Percentiles rank a stretch among this genome's conserved stretches.
These are phyloP conservation scores for Panulirus ornatus DNA, from an alignment of 1,140 invertebrate genomes.

Conservation along the genomic window DNA sequence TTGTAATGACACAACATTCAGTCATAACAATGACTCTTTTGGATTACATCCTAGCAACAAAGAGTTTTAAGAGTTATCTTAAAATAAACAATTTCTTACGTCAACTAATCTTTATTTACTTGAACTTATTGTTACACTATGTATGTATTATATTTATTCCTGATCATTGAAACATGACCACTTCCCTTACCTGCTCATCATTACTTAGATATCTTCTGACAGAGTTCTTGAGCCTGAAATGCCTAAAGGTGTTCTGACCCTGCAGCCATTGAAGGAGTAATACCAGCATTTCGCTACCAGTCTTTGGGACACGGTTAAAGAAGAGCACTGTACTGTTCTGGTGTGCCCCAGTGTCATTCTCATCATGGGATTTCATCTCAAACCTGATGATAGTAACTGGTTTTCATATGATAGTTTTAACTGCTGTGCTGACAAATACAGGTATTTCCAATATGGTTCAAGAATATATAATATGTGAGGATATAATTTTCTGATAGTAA, in stretches of 20 bases:
- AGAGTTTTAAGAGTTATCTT: too few relatives aligned
- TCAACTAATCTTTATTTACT: background rate
- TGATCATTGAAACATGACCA: too few relatives aligned
- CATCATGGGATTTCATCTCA: background rate
- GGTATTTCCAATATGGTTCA: too few relatives aligned
- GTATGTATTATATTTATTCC: background rate
- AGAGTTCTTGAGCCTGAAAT: conserved; percentile 77
- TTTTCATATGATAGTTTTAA: too few relatives aligned
- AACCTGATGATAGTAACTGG: too few relatives aligned
- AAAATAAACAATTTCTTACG: too few relatives aligned
- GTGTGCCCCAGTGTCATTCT: background rate
- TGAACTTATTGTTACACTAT: background rate
- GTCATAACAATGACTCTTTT: too few relatives aligned
- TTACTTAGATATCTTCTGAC: conserved; percentile 74
- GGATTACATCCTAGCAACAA: too few relatives aligned
- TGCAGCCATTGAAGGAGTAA: conserved; percentile 83
- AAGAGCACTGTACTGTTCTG: conserved; percentile 79
- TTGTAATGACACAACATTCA: too few relatives aligned
- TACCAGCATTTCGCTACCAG: conserved; percentile 84
- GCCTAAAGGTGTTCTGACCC: conserved; percentile 82
- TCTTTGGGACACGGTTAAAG: conserved; percentile 83
- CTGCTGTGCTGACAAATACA: too few relatives aligned
- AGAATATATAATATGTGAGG: too few relatives aligned
- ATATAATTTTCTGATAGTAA: too few relatives aligned
- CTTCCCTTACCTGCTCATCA: conserved; percentile 76